Percentiles rank a stretch among this genome's conserved stretches.
These are phyloP conservation scores for Watsonalla binaria DNA, from an alignment of 2,888 invertebrate species.

Conservation along the genomic window DNA sequence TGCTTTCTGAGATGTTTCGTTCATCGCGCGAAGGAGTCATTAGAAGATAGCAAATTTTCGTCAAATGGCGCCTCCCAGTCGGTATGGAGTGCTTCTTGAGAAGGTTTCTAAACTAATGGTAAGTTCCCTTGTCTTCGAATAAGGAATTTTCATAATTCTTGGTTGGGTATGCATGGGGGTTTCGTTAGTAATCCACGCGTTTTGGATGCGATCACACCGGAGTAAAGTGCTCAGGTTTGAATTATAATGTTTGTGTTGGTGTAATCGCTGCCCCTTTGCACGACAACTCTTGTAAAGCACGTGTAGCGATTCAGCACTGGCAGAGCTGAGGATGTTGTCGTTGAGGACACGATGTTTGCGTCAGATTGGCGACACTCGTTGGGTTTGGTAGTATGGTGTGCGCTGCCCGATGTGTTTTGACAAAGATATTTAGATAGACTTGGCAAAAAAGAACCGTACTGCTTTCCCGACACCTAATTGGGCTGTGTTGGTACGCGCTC, in stretches of 20 bases:
- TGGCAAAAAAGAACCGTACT: no score
- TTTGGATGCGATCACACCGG: conserved; percentile 14
- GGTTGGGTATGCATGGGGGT: conserved; percentile 49
- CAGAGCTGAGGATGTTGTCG: conserved; percentile 2
- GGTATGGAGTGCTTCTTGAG: conserved; percentile 14
- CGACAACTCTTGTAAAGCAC: conserved; percentile 14
- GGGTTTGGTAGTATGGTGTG: conserved; percentile 17
- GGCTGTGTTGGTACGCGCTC: not conserved
- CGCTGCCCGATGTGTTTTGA: conserved; percentile 9
- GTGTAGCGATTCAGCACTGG: not conserved
- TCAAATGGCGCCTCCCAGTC: conserved; percentile 26
- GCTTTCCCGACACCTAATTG: no score
- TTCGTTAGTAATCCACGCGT: conserved; percentile 23
- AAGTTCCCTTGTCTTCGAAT: conserved; percentile 45
- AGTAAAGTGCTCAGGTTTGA: conserved; percentile 16
- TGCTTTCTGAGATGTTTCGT: conserved; percentile 21
- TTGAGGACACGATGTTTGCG: conserved; percentile 11
- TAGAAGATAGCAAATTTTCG: conserved; percentile 38
- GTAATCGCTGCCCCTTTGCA: conserved; percentile 14
- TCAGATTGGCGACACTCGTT: conserved; percentile 23
- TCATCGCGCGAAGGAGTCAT: conserved; percentile 30
- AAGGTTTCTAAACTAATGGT: conserved; percentile 33
- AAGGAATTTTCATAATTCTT: conserved; percentile 29
- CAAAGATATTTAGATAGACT: no score
- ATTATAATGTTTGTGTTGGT: conserved; percentile 23